Percentiles rank a stretch among this genome's conserved stretches.
Evolutionary conservation across 2,113 vertebrate species (phyloP).

Genomic region (Scomber japonicus): DNA sequence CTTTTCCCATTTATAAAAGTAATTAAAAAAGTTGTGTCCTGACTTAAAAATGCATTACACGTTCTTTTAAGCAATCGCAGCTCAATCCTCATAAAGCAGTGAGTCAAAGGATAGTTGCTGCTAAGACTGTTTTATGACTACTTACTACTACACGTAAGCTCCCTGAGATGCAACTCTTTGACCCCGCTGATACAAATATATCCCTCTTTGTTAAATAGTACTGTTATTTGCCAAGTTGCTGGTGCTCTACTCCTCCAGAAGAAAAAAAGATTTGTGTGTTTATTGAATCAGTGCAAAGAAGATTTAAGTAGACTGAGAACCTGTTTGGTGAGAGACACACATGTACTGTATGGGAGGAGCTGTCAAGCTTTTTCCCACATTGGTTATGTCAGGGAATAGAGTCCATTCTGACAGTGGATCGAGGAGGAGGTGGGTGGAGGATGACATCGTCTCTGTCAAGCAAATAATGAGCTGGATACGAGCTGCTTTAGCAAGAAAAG

Average conservation of each 20-base stretch:
- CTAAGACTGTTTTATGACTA: neutral
- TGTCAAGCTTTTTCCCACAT: conserved; percentile 20
- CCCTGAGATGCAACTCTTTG: neutral
- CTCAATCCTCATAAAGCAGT: neutral
- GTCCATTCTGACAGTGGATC: conserved; percentile 28
- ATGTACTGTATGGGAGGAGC: neutral
- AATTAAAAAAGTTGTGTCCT: conserved; percentile 17
- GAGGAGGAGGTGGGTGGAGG: neutral
- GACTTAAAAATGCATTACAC: conserved; percentile 22
- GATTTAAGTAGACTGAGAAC: conserved; percentile 11
- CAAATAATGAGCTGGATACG: conserved; percentile 35
- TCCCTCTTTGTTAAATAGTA: neutral
- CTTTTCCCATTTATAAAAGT: conserved; percentile 14
- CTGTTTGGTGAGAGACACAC: neutral
- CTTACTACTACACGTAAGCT: neutral
- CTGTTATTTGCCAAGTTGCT: neutral
- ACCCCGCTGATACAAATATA: neutral
- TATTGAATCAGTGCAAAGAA: conserved; percentile 30
- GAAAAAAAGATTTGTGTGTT: neutral
- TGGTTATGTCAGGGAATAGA: conserved; percentile 20
- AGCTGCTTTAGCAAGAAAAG: neutral
- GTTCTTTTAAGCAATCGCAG: neutral
- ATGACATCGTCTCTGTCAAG: conserved; percentile 31
- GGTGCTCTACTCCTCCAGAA: neutral
- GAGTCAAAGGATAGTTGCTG: no score